Evolutionary conservation across 2,113 vertebrate genomes (phyloP).

Genomic region (Trochalopteron elliotii): DNA sequence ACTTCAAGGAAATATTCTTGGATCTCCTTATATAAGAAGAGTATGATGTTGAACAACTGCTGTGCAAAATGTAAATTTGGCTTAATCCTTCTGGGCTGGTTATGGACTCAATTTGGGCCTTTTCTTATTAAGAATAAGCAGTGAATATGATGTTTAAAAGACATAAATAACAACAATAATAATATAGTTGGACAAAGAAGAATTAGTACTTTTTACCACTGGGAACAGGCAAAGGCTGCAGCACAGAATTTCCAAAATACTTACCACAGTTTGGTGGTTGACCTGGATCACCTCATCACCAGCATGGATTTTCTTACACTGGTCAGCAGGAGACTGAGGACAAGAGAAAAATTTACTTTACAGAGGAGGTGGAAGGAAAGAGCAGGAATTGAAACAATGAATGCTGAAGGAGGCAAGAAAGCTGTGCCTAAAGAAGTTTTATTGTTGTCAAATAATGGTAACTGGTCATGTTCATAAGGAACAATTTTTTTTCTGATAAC

Average conservation of each 20-base stretch:
- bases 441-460: neutral
- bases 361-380: neutral
- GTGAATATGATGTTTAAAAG: neutral
- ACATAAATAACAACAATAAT: neutral
- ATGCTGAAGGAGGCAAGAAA: neutral
- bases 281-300: conserved; percentile 78
- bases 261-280: conserved; percentile 79
- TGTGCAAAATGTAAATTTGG: neutral
- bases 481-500: neutral
- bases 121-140: neutral
- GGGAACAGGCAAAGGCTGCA: neutral
- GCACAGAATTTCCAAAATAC: conserved; percentile 10
- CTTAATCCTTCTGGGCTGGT: neutral
- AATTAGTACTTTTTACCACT: neutral
- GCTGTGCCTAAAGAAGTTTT: neutral
- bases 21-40: neutral
- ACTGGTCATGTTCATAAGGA: neutral
- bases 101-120: neutral
- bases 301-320: conserved; percentile 81
- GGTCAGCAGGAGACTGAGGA: conserved; percentile 79
- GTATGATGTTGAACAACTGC: neutral
- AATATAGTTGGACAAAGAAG: neutral
- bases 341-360: conserved; percentile 1
- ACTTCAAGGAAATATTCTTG: neutral
- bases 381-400: neutral